Percentiles rank a stretch among this genome's conserved stretches.
These are phyloP conservation scores for Macroteleia sp. DNA, from an alignment of 2,888 invertebrate genomes.

Conservation along the genomic window DNA sequence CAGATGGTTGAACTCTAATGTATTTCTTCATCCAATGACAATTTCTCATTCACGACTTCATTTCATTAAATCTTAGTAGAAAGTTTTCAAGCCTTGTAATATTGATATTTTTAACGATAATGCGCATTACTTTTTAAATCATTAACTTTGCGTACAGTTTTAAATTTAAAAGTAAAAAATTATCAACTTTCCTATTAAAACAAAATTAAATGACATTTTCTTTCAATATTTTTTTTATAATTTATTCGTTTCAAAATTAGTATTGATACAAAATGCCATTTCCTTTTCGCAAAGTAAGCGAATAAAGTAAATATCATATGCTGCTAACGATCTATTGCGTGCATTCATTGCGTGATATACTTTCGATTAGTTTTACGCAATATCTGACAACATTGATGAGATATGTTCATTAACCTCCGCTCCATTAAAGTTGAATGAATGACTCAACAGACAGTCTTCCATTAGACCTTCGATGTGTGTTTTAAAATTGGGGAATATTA, in stretches of 20 bases:
- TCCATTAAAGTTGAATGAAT: constrained; percentile 64
- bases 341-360: constrained; percentile 75
- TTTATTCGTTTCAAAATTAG: too few relatives aligned
- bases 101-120: constrained; percentile 49
- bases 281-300: not conserved
- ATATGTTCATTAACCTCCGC: constrained; percentile 78
- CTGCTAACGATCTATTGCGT: constrained; percentile 68
- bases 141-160: too few relatives aligned
- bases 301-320: constrained; percentile 9
- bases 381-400: constrained; percentile 79
- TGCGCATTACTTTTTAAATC: not conserved
- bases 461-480: constrained; percentile 25
- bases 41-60: constrained; percentile 71
- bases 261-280: too few relatives aligned
- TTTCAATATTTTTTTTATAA: too few relatives aligned
- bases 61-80: constrained; percentile 12
- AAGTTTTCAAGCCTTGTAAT: too few relatives aligned
- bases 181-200: too few relatives aligned
- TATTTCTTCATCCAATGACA: constrained; percentile 64
- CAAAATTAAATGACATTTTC: constrained; percentile 2
- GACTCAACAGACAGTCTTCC: constrained; percentile 73
- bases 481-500: constrained; percentile 9
- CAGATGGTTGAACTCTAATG: constrained; percentile 62
- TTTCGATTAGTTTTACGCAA: constrained; percentile 77
- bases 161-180: too few relatives aligned